A percentile compares a stretch with the other conserved stretches of the same genome.
Conservation (phyloP, 2,888 invertebrate species). For the Adineta ricciae region DNA sequence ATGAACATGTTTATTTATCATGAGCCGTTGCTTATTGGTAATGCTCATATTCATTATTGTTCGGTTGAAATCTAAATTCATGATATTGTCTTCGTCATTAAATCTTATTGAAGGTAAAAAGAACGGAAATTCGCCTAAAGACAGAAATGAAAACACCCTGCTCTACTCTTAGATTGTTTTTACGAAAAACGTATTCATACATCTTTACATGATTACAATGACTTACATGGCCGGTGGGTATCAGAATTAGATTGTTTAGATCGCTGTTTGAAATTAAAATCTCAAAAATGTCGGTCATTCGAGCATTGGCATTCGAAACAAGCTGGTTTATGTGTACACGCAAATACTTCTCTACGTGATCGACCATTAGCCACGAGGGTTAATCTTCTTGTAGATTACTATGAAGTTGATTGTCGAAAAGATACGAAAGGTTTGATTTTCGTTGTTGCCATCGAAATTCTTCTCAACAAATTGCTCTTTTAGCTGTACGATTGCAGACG, state of each 20-base stretch:
- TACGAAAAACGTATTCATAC: not conserved
- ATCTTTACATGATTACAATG: not conserved
- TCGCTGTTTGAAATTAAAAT: not conserved
- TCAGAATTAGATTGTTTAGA: conserved; percentile 16
- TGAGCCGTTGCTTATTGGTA: not conserved
- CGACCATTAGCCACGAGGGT: not conserved
- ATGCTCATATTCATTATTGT: not conserved
- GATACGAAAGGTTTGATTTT: not conserved
- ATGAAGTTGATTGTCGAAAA: conserved; percentile 14
- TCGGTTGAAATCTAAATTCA: not conserved
- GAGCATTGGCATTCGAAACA: not conserved
- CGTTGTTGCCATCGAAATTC: too few species aligned
- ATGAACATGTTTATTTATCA: not conserved
- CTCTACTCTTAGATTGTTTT: conserved; percentile 21
- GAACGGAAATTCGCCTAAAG: too few species aligned
- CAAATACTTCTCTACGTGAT: not conserved
- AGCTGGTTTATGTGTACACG: not conserved
- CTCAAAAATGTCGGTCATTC: not conserved
- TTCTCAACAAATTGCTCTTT: too few species aligned
- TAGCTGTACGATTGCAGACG: not conserved
- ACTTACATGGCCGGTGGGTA: not conserved
- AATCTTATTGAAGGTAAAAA: not conserved
- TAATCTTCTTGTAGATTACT: conserved; percentile 1
- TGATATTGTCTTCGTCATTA: not conserved
- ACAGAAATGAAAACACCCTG: not conserved